A percentile compares a stretch with the other conserved stretches of the same genome.
These are phyloP conservation scores for Ophion ellenae DNA, from an alignment of 2,888 invertebrate species.

Conservation along the genomic window DNA sequence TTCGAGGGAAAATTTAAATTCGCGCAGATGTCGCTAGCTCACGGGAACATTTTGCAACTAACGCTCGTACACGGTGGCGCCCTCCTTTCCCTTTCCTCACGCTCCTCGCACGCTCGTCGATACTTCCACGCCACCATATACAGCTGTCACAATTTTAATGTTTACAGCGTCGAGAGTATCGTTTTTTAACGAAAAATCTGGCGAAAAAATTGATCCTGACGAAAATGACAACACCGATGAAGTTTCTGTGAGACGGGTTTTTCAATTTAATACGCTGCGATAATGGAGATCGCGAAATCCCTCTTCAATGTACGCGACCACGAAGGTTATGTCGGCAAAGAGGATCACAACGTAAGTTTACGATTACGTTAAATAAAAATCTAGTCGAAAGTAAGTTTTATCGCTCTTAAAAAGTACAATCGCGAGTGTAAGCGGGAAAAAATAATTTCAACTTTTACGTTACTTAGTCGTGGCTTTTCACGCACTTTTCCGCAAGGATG, in stretches of 20 bases:
- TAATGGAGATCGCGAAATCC: constrained; percentile 96
- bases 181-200: constrained; percentile 1
- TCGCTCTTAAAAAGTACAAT: not conserved
- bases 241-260: constrained; percentile 22
- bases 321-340: constrained; percentile 95
- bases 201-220: not conserved
- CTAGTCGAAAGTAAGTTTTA: not conserved
- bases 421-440: not conserved
- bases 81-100: not conserved
- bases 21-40: constrained; percentile 19
- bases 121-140: constrained; percentile 47
- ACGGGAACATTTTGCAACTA: not conserved
- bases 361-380: not conserved
- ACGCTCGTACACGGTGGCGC: constrained; percentile 31
- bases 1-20: constrained; percentile 23
- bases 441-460: too few species aligned
- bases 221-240: constrained; percentile 37
- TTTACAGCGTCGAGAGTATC: constrained; percentile 49
- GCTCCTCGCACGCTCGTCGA: constrained; percentile 30
- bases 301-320: constrained; percentile 94
- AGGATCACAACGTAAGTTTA: constrained; percentile 89
- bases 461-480: not conserved
- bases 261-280: constrained; percentile 49
- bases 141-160: constrained; percentile 63
- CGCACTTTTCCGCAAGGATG: not conserved